These are phyloP conservation scores for Brachionus koreanus DNA, from an alignment of 1,140 invertebrate genomes.

Conservation along the genomic window DNA sequence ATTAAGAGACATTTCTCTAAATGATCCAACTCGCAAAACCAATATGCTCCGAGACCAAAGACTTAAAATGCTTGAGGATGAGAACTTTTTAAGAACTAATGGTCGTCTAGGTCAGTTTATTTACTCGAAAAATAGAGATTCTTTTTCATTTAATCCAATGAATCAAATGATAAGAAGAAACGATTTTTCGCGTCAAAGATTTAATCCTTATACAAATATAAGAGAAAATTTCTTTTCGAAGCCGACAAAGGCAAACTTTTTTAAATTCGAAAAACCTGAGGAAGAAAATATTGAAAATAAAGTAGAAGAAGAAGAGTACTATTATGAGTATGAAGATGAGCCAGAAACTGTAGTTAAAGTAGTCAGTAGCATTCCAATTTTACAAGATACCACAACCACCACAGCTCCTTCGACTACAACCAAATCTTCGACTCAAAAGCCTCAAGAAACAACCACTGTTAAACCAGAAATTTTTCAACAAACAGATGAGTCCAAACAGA, in stretches of 20 bases:
- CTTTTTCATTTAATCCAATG: neutral
- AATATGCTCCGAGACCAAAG: neutral
- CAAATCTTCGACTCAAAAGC: neutral
- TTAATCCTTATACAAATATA: neutral
- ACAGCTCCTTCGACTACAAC: neutral
- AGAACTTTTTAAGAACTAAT: neutral
- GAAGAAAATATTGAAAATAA: neutral
- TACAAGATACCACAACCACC: neutral
- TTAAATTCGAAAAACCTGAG: neutral
- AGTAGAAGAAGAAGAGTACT: neutral
- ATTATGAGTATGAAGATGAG: neutral
- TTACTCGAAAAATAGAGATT: constrained; percentile 11
- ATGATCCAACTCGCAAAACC: neutral
- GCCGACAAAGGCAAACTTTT: neutral
- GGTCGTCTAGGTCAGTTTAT: neutral
- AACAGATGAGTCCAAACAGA: neutral
- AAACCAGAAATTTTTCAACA: neutral
- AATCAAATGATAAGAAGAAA: neutral
- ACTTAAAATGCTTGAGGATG: neutral
- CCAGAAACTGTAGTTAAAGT: neutral
- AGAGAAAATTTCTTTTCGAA: neutral
- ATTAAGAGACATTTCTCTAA: neutral
- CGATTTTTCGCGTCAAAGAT: neutral
- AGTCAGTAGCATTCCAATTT: neutral
- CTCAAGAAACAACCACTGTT: neutral